Percentiles rank a stretch among this genome's conserved stretches.
phyloP scores from a whole-genome alignment of 2,113 vertebrate genomes.

The Gobio gobio region DNA sequence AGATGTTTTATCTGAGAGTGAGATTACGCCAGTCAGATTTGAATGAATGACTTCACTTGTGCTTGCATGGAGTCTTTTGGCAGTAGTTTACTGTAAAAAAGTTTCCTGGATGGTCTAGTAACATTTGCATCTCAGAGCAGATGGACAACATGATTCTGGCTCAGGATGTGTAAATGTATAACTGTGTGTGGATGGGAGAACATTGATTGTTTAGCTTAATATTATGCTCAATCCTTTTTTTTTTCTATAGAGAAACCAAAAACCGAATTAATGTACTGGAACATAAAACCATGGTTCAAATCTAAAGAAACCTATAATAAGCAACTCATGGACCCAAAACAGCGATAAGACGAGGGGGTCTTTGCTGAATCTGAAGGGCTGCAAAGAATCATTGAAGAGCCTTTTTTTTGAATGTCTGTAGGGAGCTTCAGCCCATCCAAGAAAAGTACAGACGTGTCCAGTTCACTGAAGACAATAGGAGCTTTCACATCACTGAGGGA shows the following conservation, averaged over 20 bases:
- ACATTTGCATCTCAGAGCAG: background rate
- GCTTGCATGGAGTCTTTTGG: background rate
- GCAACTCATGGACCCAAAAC: background rate
- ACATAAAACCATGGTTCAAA: background rate
- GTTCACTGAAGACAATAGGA: constrained; percentile 18
- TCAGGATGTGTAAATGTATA: background rate
- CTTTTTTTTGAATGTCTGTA: constrained; percentile 1
- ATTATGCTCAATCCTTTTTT: background rate
- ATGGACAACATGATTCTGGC: background rate
- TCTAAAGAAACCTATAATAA: background rate
- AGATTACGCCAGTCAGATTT: background rate
- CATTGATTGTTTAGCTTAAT: background rate
- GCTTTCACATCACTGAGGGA: constrained; percentile 16
- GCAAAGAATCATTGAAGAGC: background rate
- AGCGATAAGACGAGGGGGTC: constrained; percentile 8
- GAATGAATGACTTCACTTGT: background rate
- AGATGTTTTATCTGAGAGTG: constrained; percentile 21
- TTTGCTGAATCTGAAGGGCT: background rate
- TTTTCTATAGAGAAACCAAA: background rate
- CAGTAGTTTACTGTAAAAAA: background rate
- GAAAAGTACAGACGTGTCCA: constrained; percentile 17
- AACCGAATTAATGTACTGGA: background rate
- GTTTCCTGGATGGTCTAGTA: background rate
- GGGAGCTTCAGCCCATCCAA: constrained; percentile 13
- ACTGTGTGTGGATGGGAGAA: background rate